These are phyloP conservation scores for Lepidonotus clava DNA, from an alignment of 2,888 invertebrate species.

Conservation along the genomic window DNA sequence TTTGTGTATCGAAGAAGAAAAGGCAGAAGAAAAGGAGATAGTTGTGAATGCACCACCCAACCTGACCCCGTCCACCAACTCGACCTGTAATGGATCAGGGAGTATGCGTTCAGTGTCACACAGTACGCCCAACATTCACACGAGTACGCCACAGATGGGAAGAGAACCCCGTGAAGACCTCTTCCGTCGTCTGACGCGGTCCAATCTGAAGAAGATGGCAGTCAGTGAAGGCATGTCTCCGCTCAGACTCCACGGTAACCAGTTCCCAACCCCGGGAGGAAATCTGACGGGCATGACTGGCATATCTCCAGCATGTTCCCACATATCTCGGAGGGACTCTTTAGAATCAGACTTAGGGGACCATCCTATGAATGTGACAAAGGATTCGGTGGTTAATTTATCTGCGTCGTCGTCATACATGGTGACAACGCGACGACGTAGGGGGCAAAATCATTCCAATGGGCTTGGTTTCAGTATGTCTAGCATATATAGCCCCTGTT, in stretches of 20 bases:
- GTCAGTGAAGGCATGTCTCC: neutral
- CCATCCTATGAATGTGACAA: neutral
- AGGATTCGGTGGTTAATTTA: neutral
- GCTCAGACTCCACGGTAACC: neutral
- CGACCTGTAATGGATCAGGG: neutral
- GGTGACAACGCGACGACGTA: neutral
- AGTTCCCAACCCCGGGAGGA: neutral
- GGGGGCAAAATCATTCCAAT: neutral
- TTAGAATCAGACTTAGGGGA: constrained; percentile 7
- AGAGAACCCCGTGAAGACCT: neutral
- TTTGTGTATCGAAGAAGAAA: constrained; percentile 28
- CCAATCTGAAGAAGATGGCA: constrained; percentile 11
- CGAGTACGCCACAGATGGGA: constrained; percentile 26
- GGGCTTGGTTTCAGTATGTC: neutral
- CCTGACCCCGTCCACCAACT: neutral
- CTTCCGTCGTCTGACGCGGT: neutral
- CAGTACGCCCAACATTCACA: constrained; percentile 5
- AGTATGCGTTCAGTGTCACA: neutral
- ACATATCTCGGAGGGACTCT: constrained; percentile 3
- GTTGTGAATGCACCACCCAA: neutral
- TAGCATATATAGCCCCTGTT: neutral
- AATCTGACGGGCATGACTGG: neutral
- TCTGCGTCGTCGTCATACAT: neutral
- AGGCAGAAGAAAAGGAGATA: neutral
- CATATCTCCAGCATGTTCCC: constrained; percentile 20